phyloP scores from a whole-genome alignment of 2,888 invertebrate genomes.

The Notocelia uddmanniana region DNA sequence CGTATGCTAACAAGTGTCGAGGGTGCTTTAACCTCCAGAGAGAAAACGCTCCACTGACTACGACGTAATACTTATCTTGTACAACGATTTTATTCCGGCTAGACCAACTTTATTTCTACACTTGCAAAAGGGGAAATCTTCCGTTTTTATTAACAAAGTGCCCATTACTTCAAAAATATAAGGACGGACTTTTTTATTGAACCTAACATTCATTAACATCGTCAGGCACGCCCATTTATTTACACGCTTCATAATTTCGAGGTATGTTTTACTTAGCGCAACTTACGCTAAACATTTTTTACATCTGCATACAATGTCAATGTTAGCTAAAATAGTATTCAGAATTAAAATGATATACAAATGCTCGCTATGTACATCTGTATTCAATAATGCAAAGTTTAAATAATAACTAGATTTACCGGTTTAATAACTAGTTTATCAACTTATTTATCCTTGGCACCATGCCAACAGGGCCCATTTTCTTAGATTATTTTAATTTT shows the following conservation, averaged over 20 bases:
- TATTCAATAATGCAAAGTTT: not conserved
- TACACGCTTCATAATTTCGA: not conserved
- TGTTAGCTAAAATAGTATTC: not conserved
- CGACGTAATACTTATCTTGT: constrained; percentile 46
- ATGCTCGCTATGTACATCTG: not conserved
- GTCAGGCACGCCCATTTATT: not conserved
- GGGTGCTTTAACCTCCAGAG: constrained; percentile 64
- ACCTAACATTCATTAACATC: not conserved
- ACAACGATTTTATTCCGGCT: constrained; percentile 23
- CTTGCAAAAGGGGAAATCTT: constrained; percentile 11
- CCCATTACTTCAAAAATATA: not conserved
- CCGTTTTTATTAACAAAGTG: not conserved
- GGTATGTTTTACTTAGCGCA: too few relatives aligned
- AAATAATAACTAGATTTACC: constrained; percentile 15
- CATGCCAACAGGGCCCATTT: too few relatives aligned
- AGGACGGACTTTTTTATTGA: not conserved
- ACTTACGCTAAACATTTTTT: not conserved
- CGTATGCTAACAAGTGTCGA: constrained; percentile 54
- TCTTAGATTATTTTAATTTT: too few relatives aligned
- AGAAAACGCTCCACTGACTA: constrained; percentile 59
- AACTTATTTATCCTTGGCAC: too few relatives aligned
- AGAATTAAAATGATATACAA: not conserved
- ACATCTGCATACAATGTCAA: not conserved
- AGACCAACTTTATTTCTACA: constrained; percentile 21
- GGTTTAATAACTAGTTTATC: too few relatives aligned